Conservation (phyloP, 2,113 vertebrate genomes). For the Oriolus oriolus region DNA sequence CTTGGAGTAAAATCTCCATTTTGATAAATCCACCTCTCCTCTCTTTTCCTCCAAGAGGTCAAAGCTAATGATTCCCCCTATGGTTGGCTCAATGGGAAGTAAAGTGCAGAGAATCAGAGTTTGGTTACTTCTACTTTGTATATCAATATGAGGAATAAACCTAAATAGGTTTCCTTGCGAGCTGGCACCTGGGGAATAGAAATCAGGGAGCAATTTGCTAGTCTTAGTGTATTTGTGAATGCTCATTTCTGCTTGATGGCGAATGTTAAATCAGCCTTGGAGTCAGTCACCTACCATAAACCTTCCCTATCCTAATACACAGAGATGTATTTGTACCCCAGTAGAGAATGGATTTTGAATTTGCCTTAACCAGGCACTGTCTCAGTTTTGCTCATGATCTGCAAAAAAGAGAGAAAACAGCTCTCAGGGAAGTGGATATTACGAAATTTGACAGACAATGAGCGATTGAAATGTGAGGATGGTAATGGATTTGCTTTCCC, state of each 20-base stretch:
- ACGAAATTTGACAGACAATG: conserved; percentile 39
- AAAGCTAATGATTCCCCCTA: conserved; percentile 65
- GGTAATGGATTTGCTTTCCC: conserved; percentile 65
- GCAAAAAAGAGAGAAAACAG: neutral
- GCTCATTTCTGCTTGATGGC: conserved; percentile 71
- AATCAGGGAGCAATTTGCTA: conserved; percentile 69
- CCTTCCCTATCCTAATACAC: neutral
- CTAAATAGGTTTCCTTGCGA: conserved; percentile 64
- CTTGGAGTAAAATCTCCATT: conserved; percentile 50
- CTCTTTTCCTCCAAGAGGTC: conserved; percentile 40
- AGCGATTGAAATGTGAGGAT: conserved; percentile 67
- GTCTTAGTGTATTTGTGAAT: conserved; percentile 63
- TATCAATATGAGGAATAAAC: conserved; percentile 49
- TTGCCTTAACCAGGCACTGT: conserved; percentile 53
- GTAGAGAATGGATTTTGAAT: conserved; percentile 55
- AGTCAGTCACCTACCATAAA: conserved; percentile 63
- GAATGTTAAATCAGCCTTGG: conserved; percentile 65
- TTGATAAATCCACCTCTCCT: conserved; percentile 51
- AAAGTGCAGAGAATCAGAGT: conserved; percentile 20
- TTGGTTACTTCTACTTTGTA: conserved; percentile 61
- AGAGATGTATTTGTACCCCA: neutral
- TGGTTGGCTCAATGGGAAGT: conserved; percentile 58
- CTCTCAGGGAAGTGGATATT: neutral
- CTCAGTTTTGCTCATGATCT: conserved; percentile 8
- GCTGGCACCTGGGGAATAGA: conserved; percentile 53